These are phyloP conservation scores for Caenorhabditis angaria DNA, from an alignment of 2,888 invertebrate genomes.

Conservation along the genomic window DNA sequence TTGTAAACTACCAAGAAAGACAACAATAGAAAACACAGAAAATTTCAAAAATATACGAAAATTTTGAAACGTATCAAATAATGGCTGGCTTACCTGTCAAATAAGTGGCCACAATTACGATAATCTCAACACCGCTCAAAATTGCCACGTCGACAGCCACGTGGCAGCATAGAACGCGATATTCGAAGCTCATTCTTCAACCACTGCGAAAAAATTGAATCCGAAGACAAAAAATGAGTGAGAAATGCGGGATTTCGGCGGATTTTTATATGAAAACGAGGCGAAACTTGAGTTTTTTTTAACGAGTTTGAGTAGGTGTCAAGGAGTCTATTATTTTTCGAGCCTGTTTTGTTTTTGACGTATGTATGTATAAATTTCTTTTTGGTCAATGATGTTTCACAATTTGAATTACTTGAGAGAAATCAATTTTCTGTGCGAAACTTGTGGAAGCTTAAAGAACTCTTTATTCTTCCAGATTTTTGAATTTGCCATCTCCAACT, in stretches of 20 bases:
- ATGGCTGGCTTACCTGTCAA: slow-evolving; percentile 52
- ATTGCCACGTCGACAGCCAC: slow-evolving; percentile 51
- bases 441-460: too few species aligned
- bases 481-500: too few species aligned
- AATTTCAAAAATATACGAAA: neutral
- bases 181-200: slow-evolving; percentile 36
- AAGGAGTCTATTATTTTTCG: too few species aligned
- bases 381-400: too few species aligned
- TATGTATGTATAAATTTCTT: too few species aligned
- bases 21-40: neutral
- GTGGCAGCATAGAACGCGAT: slow-evolving; percentile 53
- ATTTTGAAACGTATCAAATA: too few species aligned
- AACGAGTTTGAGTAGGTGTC: neutral
- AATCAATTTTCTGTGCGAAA: too few species aligned
- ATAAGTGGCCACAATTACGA: slow-evolving; percentile 47
- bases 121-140: slow-evolving; percentile 43
- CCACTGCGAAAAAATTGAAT: neutral
- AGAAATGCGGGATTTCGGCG: slow-evolving; percentile 17
- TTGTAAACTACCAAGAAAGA: too few species aligned
- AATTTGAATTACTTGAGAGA: too few species aligned
- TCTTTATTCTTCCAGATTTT: too few species aligned
- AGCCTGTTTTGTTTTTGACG: too few species aligned
- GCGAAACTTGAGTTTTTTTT: slow-evolving; percentile 3
- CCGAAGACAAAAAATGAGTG: slow-evolving; percentile 17
- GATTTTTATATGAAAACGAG: slow-evolving; percentile 29